Percentiles rank a stretch among this genome's conserved stretches.
These are phyloP conservation scores for Nemopilema nomurai DNA, from an alignment of 30 jellyfish, hydroid and myxozoan species.

Conservation along the genomic window DNA sequence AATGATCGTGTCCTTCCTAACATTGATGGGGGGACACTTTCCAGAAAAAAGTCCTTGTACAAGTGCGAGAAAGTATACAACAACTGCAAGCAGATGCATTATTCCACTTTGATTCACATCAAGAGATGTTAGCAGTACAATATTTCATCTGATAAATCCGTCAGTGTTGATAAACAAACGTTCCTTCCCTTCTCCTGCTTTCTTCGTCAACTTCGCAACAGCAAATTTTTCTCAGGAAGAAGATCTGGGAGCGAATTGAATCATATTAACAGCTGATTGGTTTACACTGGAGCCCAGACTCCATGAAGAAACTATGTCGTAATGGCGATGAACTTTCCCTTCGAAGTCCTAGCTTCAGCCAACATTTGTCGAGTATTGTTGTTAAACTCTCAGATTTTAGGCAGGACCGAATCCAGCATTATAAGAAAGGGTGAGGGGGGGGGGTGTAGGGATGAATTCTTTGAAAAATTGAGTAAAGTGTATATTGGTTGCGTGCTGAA, in stretches of 20 bases:
- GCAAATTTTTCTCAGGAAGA: background rate
- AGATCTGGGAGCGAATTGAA: background rate
- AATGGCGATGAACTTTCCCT: no score
- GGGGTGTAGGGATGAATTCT: no score
- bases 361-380: no score
- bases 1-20: conserved; percentile 66
- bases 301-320: background rate
- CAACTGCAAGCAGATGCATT: conserved; percentile 7
- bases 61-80: background rate
- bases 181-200: background rate
- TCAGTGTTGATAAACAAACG: no score
- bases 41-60: conserved; percentile 37
- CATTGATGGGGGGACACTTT: conserved; percentile 68
- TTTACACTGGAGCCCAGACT: background rate
- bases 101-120: background rate
- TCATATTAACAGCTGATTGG: background rate
- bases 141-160: background rate
- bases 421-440: no score
- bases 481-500: no score
- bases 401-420: no score
- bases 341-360: no score
- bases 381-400: no score
- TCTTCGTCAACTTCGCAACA: conserved; percentile 2
- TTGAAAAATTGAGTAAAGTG: no score
- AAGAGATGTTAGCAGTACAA: background rate